These are phyloP conservation scores for Mercenaria mercenaria DNA, from an alignment of 1,140 invertebrate genomes.

Conservation along the genomic window DNA sequence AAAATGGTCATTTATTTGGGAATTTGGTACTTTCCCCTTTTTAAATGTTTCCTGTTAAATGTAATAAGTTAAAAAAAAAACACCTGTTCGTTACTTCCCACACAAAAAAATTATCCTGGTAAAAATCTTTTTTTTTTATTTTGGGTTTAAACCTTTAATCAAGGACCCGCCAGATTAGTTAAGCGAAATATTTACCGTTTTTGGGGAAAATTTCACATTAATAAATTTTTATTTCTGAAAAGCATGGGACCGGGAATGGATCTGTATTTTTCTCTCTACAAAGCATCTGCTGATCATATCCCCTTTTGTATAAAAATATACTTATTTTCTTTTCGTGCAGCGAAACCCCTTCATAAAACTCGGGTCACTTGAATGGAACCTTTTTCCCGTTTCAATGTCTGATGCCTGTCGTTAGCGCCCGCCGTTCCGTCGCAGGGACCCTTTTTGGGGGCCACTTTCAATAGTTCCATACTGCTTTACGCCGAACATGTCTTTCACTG, in stretches of 20 bases:
- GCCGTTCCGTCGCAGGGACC: neutral
- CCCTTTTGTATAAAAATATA: neutral
- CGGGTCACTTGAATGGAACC: constrained; percentile 61
- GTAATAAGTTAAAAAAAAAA: too few relatives aligned
- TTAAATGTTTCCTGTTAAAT: too few relatives aligned
- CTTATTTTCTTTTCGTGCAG: neutral
- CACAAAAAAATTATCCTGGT: too few relatives aligned
- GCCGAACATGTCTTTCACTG: neutral
- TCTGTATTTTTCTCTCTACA: neutral
- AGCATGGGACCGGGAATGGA: neutral
- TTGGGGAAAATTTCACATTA: too few relatives aligned
- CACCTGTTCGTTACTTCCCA: too few relatives aligned
- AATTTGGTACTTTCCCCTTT: too few relatives aligned
- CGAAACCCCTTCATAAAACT: constrained; percentile 60
- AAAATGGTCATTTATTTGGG: too few relatives aligned
- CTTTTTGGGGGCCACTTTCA: constrained; percentile 33
- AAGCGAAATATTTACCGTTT: too few relatives aligned
- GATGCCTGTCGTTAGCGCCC: constrained; percentile 60
- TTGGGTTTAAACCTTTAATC: too few relatives aligned
- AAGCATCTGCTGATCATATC: neutral
- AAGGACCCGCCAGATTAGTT: too few relatives aligned
- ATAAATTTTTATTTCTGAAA: too few relatives aligned
- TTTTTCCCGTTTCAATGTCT: constrained; percentile 5
- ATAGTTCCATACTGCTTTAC: constrained; percentile 59
- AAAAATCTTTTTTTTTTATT: too few relatives aligned